phyloP scores from a whole-genome alignment of 2,797 vertebrate species.

The Petrocephalus schoutedeni region DNA sequence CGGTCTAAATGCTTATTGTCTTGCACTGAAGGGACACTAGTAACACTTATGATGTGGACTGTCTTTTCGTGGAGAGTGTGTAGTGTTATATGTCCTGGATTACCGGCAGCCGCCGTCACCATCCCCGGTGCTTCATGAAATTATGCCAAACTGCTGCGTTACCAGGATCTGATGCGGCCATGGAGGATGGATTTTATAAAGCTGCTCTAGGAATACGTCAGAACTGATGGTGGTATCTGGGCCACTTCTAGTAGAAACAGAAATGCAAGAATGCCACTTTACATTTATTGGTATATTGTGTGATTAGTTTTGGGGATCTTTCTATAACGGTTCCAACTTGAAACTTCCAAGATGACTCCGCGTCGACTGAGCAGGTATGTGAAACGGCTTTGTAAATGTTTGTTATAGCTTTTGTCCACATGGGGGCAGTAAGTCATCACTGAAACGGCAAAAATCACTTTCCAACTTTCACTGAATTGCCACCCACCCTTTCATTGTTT shows the following conservation, averaged over 20 bases:
- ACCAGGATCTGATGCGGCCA: neutral
- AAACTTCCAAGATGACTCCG: neutral
- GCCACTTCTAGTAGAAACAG: neutral
- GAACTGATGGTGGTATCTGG: neutral
- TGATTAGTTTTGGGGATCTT: neutral
- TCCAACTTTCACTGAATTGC: neutral
- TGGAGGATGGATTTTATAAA: too few relatives aligned
- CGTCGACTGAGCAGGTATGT: neutral
- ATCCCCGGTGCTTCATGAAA: neutral
- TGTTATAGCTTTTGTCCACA: neutral
- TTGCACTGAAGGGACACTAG: neutral
- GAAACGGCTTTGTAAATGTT: neutral
- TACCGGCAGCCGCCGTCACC: neutral
- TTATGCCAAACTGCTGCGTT: neutral
- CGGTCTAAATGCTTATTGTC: neutral
- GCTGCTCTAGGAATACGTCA: neutral
- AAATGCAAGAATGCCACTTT: neutral
- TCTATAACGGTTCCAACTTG: neutral
- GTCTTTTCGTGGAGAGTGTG: neutral
- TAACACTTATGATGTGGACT: neutral
- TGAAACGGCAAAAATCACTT: neutral
- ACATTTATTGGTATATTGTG: neutral
- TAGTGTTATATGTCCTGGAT: neutral
- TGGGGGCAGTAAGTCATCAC: conserved; percentile 5
- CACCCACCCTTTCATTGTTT: neutral